Base-by-base conservation (phyloP, 2,888 invertebrate species). In the Isoperla grammatica region DNA sequence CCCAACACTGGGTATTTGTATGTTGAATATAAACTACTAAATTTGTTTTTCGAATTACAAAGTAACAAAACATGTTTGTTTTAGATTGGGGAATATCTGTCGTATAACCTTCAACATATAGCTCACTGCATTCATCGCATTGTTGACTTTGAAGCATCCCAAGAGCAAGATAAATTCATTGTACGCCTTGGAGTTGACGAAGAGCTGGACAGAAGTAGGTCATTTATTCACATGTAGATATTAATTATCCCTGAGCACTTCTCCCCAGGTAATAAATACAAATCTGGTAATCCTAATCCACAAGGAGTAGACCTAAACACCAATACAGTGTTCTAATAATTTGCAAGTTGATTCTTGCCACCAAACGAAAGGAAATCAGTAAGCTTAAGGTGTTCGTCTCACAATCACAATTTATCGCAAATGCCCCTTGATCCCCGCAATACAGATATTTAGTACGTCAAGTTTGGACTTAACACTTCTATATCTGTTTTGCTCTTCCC, bases 171-270 rank as follows among this genome's bases (percentile, higher is more conserved):
- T 37, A 82, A 86, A 68, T 87, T 93, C 67, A 81, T 84, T 0
- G 87, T 93, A 0, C 87, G 87, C 67, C 74, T 81, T 20, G 89
- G 88, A 54, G 81, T 94, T 2, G 89, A 91, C 71, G 76, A 82
- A 2, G 81, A 83, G 63, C 76, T 94, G 46, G 94, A 94, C 72
- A 81, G 82, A 69, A 85, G 87, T 87, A 75, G 75, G 77, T 70
- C 56, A 56, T 46, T 4, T 53, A 2, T 13, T 6, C 13, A 15
- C 17, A 37, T 37, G 37, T 37, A 11, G 8, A 37, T 37, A 37
- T 46, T 19, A 15, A 46, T 46, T 4, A 5, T 19, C 20, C 8
- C 8, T 42, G 13, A 42, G 13, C 8, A 42, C 42, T 11, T 48
- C n/a, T 48, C 20, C 20, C 13, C 22, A 20, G 4, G 3, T 20